A percentile compares a stretch with the other conserved stretches of the same genome.
Conservation (phyloP, 2,888 invertebrate species). For the Harpalus rubripes region DNA sequence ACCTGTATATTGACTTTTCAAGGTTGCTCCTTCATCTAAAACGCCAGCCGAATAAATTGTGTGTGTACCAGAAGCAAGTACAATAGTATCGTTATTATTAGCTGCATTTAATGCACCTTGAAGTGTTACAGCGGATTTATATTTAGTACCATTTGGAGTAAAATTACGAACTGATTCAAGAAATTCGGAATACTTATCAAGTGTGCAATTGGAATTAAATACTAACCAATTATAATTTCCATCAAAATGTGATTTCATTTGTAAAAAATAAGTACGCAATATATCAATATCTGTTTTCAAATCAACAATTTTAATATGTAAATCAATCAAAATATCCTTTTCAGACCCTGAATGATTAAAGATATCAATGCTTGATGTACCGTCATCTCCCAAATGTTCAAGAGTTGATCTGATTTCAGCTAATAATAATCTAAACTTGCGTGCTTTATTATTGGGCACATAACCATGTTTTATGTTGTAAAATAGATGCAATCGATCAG, state of each 20-base stretch:
- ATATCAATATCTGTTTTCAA: constrained; percentile 82
- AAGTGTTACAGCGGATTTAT: constrained; percentile 77
- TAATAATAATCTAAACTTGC: constrained; percentile 79
- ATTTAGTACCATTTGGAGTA: constrained; percentile 73
- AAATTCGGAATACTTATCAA: constrained; percentile 78
- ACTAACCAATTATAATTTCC: constrained; percentile 74
- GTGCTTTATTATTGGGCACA: constrained; percentile 78
- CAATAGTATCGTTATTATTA: constrained; percentile 77
- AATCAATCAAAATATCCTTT: constrained; percentile 77
- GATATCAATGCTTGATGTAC: constrained; percentile 74
- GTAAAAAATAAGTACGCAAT: constrained; percentile 73
- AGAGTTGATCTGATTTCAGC: constrained; percentile 79
- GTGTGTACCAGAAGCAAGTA: constrained; percentile 79
- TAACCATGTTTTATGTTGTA: constrained; percentile 80
- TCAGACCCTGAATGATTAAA: constrained; percentile 68
- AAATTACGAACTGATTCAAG: constrained; percentile 76
- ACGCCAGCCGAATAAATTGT: constrained; percentile 78
- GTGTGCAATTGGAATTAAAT: constrained; percentile 76
- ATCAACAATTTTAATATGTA: constrained; percentile 80
- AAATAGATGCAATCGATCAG: constrained; percentile 79
- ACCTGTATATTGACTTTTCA: constrained; percentile 71
- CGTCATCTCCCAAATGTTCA: constrained; percentile 75
- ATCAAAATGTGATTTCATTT: constrained; percentile 71
- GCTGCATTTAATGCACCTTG: constrained; percentile 76
- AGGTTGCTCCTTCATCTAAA: constrained; percentile 78